These are phyloP conservation scores for Cryptocheilus praepositus DNA, from an alignment of 2,888 invertebrate species.

Conservation along the genomic window DNA sequence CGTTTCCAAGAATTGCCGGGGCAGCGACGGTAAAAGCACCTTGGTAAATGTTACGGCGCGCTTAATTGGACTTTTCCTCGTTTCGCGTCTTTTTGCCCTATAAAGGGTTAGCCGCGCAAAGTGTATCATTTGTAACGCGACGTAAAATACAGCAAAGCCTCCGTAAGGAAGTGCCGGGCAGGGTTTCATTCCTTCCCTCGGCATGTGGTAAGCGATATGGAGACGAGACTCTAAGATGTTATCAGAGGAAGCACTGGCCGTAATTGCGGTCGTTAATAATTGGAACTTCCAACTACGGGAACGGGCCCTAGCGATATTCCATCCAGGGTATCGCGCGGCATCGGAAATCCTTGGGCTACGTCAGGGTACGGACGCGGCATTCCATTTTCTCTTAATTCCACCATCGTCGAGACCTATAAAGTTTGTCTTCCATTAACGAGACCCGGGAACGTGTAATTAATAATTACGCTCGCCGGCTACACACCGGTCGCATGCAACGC, in stretches of 20 bases:
- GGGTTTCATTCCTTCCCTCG: neutral
- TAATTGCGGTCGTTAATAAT: slow-evolving; percentile 51
- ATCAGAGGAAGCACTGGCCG: slow-evolving; percentile 40
- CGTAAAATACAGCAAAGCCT: neutral
- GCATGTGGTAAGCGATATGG: slow-evolving; percentile 5
- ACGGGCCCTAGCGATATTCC: slow-evolving; percentile 9
- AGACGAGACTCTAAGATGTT: slow-evolving; percentile 37
- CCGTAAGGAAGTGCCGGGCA: neutral
- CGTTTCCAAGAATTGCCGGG: no score
- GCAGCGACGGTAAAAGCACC: no score
- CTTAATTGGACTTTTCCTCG: no score
- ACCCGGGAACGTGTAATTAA: slow-evolving; percentile 39
- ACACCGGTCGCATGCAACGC: neutral
- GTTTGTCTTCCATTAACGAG: slow-evolving; percentile 47
- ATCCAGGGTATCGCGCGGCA: slow-evolving; percentile 9
- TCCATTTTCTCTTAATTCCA: slow-evolving; percentile 36
- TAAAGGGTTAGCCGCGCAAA: no score
- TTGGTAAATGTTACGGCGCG: no score
- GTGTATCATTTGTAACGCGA: no score
- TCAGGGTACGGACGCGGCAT: slow-evolving; percentile 10
- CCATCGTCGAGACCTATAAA: slow-evolving; percentile 30
- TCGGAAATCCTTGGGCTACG: slow-evolving; percentile 25
- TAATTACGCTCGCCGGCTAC: slow-evolving; percentile 26
- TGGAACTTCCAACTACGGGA: slow-evolving; percentile 26
- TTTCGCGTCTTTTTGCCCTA: no score